Percentiles rank a stretch among this genome's conserved stretches.
These are phyloP conservation scores for Rallus crepitans DNA, from an alignment of 2,797 vertebrate genomes.

Conservation along the genomic window DNA sequence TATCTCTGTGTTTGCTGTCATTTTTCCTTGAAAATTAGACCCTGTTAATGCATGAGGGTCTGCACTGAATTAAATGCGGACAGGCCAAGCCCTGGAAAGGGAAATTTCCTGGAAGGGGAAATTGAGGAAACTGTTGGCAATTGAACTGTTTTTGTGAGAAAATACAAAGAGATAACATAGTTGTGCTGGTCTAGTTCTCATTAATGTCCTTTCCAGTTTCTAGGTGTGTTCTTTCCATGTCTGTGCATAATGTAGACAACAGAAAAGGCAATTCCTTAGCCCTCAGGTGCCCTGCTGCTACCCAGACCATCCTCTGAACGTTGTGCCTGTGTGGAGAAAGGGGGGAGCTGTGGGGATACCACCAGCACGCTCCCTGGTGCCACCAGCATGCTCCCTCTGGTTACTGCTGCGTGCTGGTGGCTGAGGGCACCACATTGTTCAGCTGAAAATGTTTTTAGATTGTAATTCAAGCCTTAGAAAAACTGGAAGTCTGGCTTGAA, in stretches of 20 bases:
- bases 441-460: not conserved
- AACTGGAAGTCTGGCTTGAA: not conserved
- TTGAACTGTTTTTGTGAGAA: not conserved
- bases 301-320: not conserved
- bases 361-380: accelerated
- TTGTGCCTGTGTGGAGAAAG: not conserved
- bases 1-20: not conserved
- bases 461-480: not conserved
- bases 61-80: not conserved
- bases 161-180: not conserved
- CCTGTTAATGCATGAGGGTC: not conserved
- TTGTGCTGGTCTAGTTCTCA: not conserved
- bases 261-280: not conserved
- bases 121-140: not conserved
- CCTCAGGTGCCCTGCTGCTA: not conserved
- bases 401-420: not conserved
- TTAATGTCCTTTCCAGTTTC: not conserved
- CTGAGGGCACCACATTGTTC: not conserved
- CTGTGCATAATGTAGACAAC: not conserved
- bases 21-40: not conserved
- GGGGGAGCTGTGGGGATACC: not conserved
- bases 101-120: not conserved
- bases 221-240: not conserved
- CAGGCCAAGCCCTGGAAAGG: not conserved
- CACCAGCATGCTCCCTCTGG: accelerated